Conservation (phyloP, 1,140 invertebrate species). For the Zaprionus vittiger region DNA sequence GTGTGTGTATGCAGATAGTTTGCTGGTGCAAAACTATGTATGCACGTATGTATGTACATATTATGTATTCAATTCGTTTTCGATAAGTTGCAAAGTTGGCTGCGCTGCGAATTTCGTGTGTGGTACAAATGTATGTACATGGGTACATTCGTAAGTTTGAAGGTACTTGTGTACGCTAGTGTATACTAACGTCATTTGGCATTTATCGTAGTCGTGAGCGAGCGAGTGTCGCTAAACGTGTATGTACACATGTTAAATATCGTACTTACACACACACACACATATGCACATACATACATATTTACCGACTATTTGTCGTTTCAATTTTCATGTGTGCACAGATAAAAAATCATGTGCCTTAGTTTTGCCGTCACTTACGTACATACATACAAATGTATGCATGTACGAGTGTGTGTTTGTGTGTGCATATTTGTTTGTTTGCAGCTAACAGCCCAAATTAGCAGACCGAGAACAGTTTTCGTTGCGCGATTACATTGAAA, state of each 20-base stretch:
- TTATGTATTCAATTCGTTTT: slow-evolving; percentile 39
- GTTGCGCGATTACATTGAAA: slow-evolving; percentile 19
- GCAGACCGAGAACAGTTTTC: slow-evolving; percentile 26
- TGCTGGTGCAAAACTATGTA: slow-evolving; percentile 7
- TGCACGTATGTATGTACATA: slow-evolving; percentile 13
- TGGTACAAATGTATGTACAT: slow-evolving; percentile 22
- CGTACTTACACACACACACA: slow-evolving; percentile 25
- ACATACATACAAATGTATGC: neutral
- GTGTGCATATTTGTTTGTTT: slow-evolving; percentile 17
- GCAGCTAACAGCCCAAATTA: slow-evolving; percentile 33
- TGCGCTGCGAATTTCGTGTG: slow-evolving; percentile 12
- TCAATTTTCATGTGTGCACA: slow-evolving; percentile 63
- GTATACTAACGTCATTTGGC: slow-evolving; percentile 26
- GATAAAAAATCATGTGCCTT: slow-evolving; percentile 73
- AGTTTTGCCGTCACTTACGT: slow-evolving; percentile 34
- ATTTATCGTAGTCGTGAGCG: slow-evolving; percentile 32
- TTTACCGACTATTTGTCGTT: slow-evolving; percentile 58
- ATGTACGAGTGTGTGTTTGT: neutral
- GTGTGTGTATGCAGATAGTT: slow-evolving; percentile 7
- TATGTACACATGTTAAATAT: slow-evolving; percentile 33
- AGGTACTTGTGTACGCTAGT: slow-evolving; percentile 5
- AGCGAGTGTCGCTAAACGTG: slow-evolving; percentile 25
- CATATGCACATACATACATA: slow-evolving; percentile 14
- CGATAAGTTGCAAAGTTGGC: slow-evolving; percentile 25
- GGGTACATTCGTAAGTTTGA: slow-evolving; percentile 1